Evolutionary conservation across 2,113 vertebrate genomes (phyloP).

Genomic region (Corydoras maculifer): DNA sequence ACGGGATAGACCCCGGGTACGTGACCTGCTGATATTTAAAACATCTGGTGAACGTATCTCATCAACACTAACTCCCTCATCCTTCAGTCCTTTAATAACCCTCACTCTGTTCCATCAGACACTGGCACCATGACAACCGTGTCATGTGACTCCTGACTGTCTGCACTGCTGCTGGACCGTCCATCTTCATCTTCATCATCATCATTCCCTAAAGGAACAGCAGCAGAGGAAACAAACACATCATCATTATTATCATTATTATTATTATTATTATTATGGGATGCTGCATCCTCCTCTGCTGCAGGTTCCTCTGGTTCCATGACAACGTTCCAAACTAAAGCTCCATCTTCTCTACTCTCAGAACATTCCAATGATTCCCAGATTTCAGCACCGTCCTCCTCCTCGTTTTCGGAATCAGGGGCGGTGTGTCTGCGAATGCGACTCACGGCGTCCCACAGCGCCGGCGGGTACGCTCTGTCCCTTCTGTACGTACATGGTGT

Average conservation of each 20-base stretch:
- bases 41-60: too few species aligned
- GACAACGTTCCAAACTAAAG: not conserved
- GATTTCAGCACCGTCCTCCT: constrained; percentile 59
- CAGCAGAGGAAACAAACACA: not conserved
- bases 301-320: too few species aligned
- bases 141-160: constrained; percentile 62
- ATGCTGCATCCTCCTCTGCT: too few species aligned
- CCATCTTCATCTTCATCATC: constrained; percentile 46
- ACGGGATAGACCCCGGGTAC: too few species aligned
- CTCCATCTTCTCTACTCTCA: not conserved
- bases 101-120: too few species aligned
- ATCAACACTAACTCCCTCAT: too few species aligned
- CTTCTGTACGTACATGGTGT: constrained; percentile 19
- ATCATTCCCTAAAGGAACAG: too few species aligned
- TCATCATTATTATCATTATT: not conserved
- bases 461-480: constrained; percentile 57
- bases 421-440: constrained; percentile 87
- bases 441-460: constrained; percentile 76
- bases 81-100: too few species aligned
- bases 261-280: too few species aligned
- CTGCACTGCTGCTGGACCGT: constrained; percentile 64
- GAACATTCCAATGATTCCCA: constrained; percentile 51
- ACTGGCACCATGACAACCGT: constrained; percentile 52
- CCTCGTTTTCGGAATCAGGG: constrained; percentile 85
- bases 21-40: too few species aligned